Evolutionary conservation across 2,888 invertebrate genomes (phyloP).

Genomic region (Hedya salicella): DNA sequence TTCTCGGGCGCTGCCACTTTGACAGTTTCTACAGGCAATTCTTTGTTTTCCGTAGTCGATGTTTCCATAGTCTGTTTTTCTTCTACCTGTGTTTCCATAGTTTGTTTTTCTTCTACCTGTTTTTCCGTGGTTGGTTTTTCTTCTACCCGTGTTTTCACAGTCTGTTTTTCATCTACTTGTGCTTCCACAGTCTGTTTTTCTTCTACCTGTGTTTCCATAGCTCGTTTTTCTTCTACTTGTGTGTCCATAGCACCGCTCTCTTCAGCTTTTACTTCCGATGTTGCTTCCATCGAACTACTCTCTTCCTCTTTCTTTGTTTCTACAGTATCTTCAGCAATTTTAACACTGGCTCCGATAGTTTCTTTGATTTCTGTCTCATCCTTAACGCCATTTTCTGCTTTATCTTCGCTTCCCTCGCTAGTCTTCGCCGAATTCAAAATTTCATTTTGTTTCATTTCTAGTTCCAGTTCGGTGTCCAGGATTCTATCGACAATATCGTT

Average conservation of each 20-base stretch:
- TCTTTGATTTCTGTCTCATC: constrained; percentile 33
- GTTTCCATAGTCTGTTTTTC: constrained; percentile 39
- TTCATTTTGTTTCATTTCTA: constrained; percentile 66
- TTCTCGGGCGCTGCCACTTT: constrained; percentile 13
- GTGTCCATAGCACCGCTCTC: constrained; percentile 47
- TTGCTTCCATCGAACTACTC: constrained; percentile 32
- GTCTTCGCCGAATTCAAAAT: constrained; percentile 58
- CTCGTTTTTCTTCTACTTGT: constrained; percentile 47
- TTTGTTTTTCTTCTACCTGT: constrained; percentile 42
- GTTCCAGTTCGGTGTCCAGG: constrained; percentile 72
- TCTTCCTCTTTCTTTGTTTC: constrained; percentile 45
- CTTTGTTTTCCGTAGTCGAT: constrained; percentile 44
- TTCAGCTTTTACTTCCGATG: constrained; percentile 47
- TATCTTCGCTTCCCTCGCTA: constrained; percentile 45
- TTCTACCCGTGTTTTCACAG: constrained; percentile 43
- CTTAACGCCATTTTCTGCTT: constrained; percentile 35
- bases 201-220: constrained; percentile 30
- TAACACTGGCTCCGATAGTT: constrained; percentile 47
- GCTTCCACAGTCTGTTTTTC: constrained; percentile 37
- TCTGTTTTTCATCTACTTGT: constrained; percentile 14
- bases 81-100: constrained; percentile 43
- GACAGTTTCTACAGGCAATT: constrained; percentile 32
- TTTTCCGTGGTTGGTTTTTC: constrained; percentile 39
- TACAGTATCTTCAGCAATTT: constrained; percentile 45
- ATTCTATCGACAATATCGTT: constrained; percentile 76